phyloP scores from a whole-genome alignment of 2,113 vertebrate species.

The Electrona antarctica region DNA sequence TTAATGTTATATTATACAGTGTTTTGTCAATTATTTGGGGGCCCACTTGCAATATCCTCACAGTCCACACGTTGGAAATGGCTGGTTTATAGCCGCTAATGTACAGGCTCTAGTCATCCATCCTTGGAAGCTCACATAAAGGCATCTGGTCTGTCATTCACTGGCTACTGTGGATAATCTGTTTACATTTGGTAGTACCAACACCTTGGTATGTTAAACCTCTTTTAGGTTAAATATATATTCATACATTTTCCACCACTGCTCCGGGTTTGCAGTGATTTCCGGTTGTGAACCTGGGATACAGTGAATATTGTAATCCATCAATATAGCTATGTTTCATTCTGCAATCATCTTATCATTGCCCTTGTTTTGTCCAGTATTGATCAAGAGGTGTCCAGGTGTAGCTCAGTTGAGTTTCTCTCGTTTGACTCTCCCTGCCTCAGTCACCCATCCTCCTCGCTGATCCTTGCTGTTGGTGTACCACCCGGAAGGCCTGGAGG shows the following conservation, averaged over 20 bases:
- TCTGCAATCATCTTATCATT: not conserved
- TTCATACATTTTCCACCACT: not conserved
- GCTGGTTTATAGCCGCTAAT: no score
- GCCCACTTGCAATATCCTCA: no score
- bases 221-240: not conserved
- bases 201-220: not conserved
- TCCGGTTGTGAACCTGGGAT: not conserved
- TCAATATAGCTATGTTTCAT: not conserved
- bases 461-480: conserved; percentile 81
- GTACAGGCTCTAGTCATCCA: no score
- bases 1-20: no score
- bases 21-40: no score
- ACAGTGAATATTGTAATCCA: not conserved
- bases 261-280: not conserved
- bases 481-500: conserved; percentile 92
- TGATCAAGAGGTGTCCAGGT: not conserved
- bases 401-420: not conserved
- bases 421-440: conserved; percentile 13
- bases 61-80: no score
- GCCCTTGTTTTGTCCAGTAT: not conserved
- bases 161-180: not conserved
- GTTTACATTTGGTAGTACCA: not conserved
- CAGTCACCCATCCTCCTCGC: conserved; percentile 24
- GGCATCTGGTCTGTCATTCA: not conserved
- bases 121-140: not conserved